phyloP scores from a whole-genome alignment of 2,888 invertebrate species.

The Orthosia gracilis region DNA sequence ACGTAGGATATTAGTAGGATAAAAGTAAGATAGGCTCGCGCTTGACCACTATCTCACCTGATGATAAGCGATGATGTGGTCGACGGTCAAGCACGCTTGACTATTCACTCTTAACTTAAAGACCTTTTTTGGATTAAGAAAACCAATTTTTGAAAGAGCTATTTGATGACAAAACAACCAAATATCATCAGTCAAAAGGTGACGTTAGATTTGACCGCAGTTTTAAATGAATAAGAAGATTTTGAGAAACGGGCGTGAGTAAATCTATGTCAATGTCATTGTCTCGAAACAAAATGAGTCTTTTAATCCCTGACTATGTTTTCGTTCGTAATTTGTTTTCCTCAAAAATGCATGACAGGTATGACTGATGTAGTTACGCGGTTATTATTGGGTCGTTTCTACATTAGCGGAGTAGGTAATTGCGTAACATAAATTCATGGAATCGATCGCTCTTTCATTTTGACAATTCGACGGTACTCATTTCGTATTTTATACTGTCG shows the following conservation, averaged over 20 bases:
- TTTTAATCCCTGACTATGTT: background rate
- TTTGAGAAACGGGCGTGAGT: conserved; percentile 26
- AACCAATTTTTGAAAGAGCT: too few species aligned
- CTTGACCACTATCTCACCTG: too few species aligned
- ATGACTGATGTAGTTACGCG: background rate
- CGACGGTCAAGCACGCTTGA: too few species aligned
- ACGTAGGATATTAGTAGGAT: too few species aligned
- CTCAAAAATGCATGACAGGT: background rate
- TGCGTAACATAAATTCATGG: too few species aligned
- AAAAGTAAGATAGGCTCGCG: too few species aligned
- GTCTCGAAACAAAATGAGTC: background rate
- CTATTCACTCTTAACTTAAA: too few species aligned
- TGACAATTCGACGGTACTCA: too few species aligned
- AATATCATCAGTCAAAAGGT: background rate
- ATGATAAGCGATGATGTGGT: too few species aligned
- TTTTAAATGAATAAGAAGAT: background rate
- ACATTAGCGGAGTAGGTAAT: background rate
- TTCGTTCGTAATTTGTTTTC: background rate
- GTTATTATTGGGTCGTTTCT: background rate
- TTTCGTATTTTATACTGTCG: too few species aligned
- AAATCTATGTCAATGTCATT: conserved; percentile 5
- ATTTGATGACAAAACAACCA: background rate
- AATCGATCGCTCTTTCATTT: too few species aligned
- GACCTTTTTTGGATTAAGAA: too few species aligned
- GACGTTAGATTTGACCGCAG: conserved; percentile 5